Base-by-base conservation (phyloP, 2,888 invertebrate species). In the Allygus modestus region DNA sequence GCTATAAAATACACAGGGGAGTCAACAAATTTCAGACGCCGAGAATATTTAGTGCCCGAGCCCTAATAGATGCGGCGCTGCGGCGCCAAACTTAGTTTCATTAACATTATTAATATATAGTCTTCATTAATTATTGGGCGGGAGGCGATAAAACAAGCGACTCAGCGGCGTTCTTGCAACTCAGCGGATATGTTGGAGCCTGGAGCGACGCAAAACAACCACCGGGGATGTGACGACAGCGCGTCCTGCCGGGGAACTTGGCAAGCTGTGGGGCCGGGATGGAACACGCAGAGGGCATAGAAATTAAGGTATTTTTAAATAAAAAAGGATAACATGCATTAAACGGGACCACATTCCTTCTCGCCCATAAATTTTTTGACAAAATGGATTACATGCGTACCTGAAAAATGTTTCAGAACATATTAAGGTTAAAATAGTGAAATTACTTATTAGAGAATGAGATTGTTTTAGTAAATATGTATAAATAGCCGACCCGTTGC, bases 91-190 rank as follows among this genome's bases (percentile, higher is more conserved):
- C 82, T 82, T 82, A 51, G 82, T 82, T 82, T 82, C 82, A 82
- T 82, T 82, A 71, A 46, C 82, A 71, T 82, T 71, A 82, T 82
- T 82, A 82, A 82, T 82, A 51, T 82, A 82, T 82, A 71, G 82
- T 82, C 71, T 82, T 82, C 82, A 82, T 82, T 82, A 82, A 82
- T 82, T 82, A 82, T 54, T 41, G 26, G 51, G 17, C 26, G 17
- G 51, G 41, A 41, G 20, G 71, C 73, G 71, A 71, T 82, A 82
- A 82, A 82, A 82, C 82, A 82, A 46, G 73, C 77, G 43, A 77
- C 41, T 65, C 31, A 65, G 65, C 65, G 65, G 65, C 26, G 43
- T 73, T 73, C 73, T 73, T 73, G 73, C 73, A n/a, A 73, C 17
- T 58, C 58, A 58, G 58, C 58, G 26, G 23, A 58, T 58, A 58